phyloP scores from a whole-genome alignment of 1,140 invertebrate genomes.

The Orius laevigatus region DNA sequence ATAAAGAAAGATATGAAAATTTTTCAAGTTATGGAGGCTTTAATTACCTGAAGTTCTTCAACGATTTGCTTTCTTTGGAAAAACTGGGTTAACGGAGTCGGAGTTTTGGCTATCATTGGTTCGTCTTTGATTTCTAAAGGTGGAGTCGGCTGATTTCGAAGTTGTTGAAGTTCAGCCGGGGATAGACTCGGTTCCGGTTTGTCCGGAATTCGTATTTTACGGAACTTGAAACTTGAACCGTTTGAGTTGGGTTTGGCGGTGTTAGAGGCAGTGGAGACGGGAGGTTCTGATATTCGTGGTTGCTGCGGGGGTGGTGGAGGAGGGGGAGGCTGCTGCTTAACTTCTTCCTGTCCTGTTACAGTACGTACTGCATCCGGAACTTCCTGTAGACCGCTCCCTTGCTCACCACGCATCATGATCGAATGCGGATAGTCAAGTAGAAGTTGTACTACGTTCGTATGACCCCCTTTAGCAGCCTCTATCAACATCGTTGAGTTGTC shows the following conservation, averaged over 20 bases:
- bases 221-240: too few species aligned
- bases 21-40: not conserved
- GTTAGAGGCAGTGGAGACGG: not conserved
- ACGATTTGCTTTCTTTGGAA: conserved; percentile 46
- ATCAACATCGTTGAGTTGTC: conserved; percentile 98
- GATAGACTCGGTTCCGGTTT: conserved; percentile 24
- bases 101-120: conserved; percentile 20
- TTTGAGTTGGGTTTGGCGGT: conserved; percentile 5
- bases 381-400: conserved; percentile 29
- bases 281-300: not conserved
- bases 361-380: conserved; percentile 35
- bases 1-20: not conserved
- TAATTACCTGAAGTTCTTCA: conserved; percentile 51
- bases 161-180: conserved; percentile 34
- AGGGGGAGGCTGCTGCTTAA: conserved; percentile 8
- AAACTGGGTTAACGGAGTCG: conserved; percentile 15
- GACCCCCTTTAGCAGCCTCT: conserved; percentile 93
- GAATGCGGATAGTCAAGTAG: conserved; percentile 87
- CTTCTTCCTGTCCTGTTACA: conserved; percentile 16
- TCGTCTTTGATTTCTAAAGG: conserved; percentile 10
- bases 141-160: conserved; percentile 7
- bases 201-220: too few species aligned
- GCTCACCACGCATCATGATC: conserved; percentile 37
- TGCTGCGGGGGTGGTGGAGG: not conserved
- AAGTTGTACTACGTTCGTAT: conserved; percentile 86